A percentile compares a stretch with the other conserved stretches of the same genome.
These are phyloP conservation scores for Cotesia chilonis DNA, from an alignment of 1,140 invertebrate species.

Conservation along the genomic window DNA sequence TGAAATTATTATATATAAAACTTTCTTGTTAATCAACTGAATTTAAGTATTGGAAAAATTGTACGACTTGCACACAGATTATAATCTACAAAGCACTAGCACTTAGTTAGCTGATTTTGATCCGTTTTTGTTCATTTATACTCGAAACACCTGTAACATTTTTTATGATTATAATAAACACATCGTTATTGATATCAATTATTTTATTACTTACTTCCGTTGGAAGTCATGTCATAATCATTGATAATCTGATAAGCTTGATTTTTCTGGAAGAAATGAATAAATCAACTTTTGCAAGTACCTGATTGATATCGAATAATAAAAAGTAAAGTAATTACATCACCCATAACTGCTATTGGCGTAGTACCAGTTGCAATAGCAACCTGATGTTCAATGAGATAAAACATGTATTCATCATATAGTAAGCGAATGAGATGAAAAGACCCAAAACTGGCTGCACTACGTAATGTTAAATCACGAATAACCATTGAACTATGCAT, in stretches of 20 bases:
- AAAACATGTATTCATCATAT: constrained; percentile 99
- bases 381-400: constrained; percentile 96
- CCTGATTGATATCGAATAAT: constrained; percentile 5
- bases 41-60: background rate
- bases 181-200: background rate
- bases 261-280: constrained; percentile 55
- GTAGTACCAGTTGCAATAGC: constrained; percentile 89
- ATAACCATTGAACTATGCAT: constrained; percentile 92
- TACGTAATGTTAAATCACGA: constrained; percentile 91
- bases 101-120: constrained; percentile 65
- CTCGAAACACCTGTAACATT: constrained; percentile 52
- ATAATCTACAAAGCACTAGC: constrained; percentile 54
- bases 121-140: constrained; percentile 60
- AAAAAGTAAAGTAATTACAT: constrained; percentile 65
- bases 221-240: constrained; percentile 56
- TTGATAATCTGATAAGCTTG: constrained; percentile 60
- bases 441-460: constrained; percentile 97
- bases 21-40: background rate
- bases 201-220: constrained; percentile 53
- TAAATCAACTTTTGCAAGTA: constrained; percentile 15
- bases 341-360: constrained; percentile 93
- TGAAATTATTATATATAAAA: background rate
- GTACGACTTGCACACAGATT: constrained; percentile 27
- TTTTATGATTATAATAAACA: background rate
- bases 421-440: constrained; percentile 97